Evolutionary conservation across 2,113 vertebrate genomes (phyloP).

Genomic region (Formicarius rufipectus): DNA sequence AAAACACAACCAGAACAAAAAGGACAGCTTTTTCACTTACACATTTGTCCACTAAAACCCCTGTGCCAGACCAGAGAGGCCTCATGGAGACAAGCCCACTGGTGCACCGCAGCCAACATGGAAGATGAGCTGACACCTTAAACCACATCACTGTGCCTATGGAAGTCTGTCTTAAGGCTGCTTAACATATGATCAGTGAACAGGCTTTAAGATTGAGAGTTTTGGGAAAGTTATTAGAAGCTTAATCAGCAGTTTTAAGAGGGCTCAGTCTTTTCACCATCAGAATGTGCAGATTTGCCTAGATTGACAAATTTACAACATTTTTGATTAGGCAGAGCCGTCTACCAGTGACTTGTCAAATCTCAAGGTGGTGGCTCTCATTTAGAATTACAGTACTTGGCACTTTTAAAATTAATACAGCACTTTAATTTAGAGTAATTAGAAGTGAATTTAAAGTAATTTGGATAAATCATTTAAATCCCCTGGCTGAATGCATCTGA

Average conservation of each 20-base stretch:
- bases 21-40: neutral
- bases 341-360: neutral
- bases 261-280: neutral
- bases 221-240: neutral
- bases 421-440: neutral
- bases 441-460: neutral
- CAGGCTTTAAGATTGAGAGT: neutral
- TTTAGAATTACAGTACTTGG: neutral
- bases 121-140: neutral
- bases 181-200: neutral
- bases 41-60: neutral
- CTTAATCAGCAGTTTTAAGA: neutral
- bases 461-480: neutral
- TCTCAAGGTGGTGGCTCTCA: neutral
- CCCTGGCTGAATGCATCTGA: neutral
- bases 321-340: neutral
- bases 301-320: neutral
- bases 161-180: neutral
- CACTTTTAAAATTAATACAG: neutral
- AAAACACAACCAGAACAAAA: neutral
- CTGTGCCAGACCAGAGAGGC: neutral
- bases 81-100: neutral
- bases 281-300: neutral
- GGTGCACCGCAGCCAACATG: accelerated
- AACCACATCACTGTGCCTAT: neutral